Percentiles rank a stretch among this genome's conserved stretches.
Evolutionary conservation across 2,113 vertebrate genomes (phyloP).

Genomic region (human): GRCh38 chrX:17473001-17473500

Average conservation of each 20-base stretch:
- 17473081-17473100: constrained; percentile 64
- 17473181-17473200: constrained; percentile 61
- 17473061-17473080: constrained; percentile 69
- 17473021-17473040: constrained; percentile 74
- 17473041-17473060: constrained; percentile 73
- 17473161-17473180: constrained; percentile 35
- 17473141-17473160: constrained; percentile 64
- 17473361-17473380: constrained; percentile 32
- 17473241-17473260: constrained; percentile 18
- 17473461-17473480: neutral
- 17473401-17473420: neutral
- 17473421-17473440: neutral
- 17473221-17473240: constrained; percentile 40
- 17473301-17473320: neutral
- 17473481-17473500: neutral
- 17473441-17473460: neutral
- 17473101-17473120: constrained; percentile 67
- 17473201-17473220: constrained; percentile 18
- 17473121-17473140: constrained; percentile 72
- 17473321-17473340: constrained; percentile 32
- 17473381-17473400: neutral
- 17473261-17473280: constrained; percentile 41
- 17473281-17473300: neutral
- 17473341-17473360: constrained; percentile 20
- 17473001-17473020: constrained; percentile 43